Percentiles rank a stretch among this genome's conserved stretches.
These are phyloP conservation scores for Melanotaenia pygmaea DNA, from an alignment of 2,797 vertebrate genomes.

Conservation along the genomic window DNA sequence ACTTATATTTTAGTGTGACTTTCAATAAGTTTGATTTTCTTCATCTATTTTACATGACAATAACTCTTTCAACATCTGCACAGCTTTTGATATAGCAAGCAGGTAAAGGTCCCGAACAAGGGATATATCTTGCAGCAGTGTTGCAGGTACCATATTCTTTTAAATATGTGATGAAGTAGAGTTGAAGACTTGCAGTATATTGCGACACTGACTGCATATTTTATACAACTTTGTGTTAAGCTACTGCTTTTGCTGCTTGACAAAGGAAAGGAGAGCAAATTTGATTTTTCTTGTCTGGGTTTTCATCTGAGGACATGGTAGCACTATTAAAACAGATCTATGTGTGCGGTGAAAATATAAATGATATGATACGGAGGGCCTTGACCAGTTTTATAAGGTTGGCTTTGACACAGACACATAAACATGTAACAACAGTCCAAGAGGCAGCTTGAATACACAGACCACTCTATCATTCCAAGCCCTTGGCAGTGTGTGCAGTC, in stretches of 20 bases:
- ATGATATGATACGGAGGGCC: constrained; percentile 44
- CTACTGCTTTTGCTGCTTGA: constrained; percentile 45
- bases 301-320: constrained; percentile 45
- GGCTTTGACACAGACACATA: constrained; percentile 53
- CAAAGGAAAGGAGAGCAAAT: constrained; percentile 45
- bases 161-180: constrained; percentile 49
- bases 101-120: constrained; percentile 47
- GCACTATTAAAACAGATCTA: constrained; percentile 29
- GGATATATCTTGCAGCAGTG: constrained; percentile 48
- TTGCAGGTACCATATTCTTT: constrained; percentile 47
- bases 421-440: constrained; percentile 40
- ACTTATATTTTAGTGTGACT: constrained; percentile 40
- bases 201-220: constrained; percentile 64
- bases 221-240: constrained; percentile 44
- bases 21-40: constrained; percentile 22
- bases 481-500: constrained; percentile 23
- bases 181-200: constrained; percentile 55
- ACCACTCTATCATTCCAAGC: constrained; percentile 44
- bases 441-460: constrained; percentile 49
- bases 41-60: constrained; percentile 53
- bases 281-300: constrained; percentile 44
- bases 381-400: constrained; percentile 52
- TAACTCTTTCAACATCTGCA: constrained; percentile 25
- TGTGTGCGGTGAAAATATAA: constrained; percentile 38
- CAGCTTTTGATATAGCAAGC: constrained; percentile 49